Evolutionary conservation across 2,888 invertebrate species (phyloP).

Genomic region (Dugesia japonica): DNA sequence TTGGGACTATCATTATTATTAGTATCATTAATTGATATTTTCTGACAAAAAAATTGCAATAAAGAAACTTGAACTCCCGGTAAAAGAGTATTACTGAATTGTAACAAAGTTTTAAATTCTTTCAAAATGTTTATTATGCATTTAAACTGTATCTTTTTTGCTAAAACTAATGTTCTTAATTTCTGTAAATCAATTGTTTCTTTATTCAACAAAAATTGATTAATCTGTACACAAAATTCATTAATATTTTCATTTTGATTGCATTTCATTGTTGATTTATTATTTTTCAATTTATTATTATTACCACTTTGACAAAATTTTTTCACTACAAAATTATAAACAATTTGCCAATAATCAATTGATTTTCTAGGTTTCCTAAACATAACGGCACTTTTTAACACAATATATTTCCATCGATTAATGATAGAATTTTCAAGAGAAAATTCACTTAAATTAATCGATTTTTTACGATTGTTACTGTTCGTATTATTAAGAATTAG

Average conservation of each 20-base stretch:
- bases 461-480: not conserved
- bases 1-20: not conserved
- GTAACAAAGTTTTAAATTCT: not conserved
- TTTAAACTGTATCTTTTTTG: not conserved
- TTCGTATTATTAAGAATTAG: not conserved
- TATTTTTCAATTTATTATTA: not conserved
- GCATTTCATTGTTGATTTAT: not conserved
- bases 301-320: too few species aligned
- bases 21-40: not conserved
- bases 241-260: not conserved
- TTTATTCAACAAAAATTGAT: not conserved
- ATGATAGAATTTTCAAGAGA: not conserved
- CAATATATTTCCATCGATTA: constrained; percentile 1
- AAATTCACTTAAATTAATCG: not conserved
- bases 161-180: not conserved
- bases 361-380: not conserved
- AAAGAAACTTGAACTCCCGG: not conserved
- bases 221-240: not conserved
- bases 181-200: not conserved
- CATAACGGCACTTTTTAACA: not conserved
- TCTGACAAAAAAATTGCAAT: not conserved
- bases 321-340: not conserved
- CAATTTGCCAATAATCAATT: not conserved
- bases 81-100: not conserved
- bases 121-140: not conserved